These are phyloP conservation scores for Thera obeliscata DNA, from an alignment of 2,888 invertebrate genomes.

Conservation along the genomic window DNA sequence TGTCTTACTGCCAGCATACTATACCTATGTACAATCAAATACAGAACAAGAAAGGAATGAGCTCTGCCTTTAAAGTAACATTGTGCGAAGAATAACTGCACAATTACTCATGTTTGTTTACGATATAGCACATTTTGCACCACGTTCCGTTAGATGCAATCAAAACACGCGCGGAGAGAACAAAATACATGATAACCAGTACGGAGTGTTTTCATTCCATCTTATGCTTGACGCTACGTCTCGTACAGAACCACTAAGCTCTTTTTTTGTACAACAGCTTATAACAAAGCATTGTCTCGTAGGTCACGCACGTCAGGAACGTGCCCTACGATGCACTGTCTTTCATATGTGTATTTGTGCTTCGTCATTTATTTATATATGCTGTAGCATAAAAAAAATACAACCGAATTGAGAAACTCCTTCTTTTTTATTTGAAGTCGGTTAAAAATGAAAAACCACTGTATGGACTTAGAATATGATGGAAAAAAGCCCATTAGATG, in stretches of 20 bases:
- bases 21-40: slow-evolving; percentile 47
- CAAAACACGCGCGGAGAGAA: slow-evolving; percentile 49
- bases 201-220: slow-evolving; percentile 34
- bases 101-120: slow-evolving; percentile 63
- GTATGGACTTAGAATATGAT: too few relatives aligned
- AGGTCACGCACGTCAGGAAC: too few relatives aligned
- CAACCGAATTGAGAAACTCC: too few relatives aligned
- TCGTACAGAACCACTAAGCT: neutral
- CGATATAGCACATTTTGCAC: slow-evolving; percentile 54
- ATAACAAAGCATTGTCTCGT: too few relatives aligned
- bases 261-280: too few relatives aligned
- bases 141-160: slow-evolving; percentile 53
- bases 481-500: too few relatives aligned
- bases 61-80: slow-evolving; percentile 51
- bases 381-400: too few relatives aligned
- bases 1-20: slow-evolving; percentile 19
- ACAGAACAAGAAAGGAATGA: slow-evolving; percentile 53
- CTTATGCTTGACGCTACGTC: neutral
- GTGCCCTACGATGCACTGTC: too few relatives aligned
- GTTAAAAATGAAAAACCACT: too few relatives aligned
- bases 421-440: too few relatives aligned
- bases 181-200: slow-evolving; percentile 37
- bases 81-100: slow-evolving; percentile 54
- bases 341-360: too few relatives aligned
- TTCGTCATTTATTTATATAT: too few relatives aligned